Evolutionary conservation across 2,113 vertebrate genomes (phyloP).

Genomic region (Ceyx melanurus): DNA sequence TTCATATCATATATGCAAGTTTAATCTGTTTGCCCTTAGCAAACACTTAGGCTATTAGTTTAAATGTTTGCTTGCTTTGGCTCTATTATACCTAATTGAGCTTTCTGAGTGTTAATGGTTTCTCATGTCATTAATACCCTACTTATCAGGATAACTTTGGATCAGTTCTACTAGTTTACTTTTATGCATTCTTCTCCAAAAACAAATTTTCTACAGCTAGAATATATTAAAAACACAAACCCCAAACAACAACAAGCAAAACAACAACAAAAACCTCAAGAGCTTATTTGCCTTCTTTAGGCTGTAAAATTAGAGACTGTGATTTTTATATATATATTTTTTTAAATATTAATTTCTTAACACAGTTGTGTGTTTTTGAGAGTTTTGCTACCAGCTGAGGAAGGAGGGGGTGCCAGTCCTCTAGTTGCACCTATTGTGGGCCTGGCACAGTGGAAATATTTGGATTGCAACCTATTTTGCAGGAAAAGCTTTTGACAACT

Average conservation of each 20-base stretch:
- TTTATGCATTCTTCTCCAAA: not conserved
- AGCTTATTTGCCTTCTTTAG: not conserved
- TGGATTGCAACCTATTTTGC: not conserved
- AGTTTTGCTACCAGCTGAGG: not conserved
- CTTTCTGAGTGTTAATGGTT: not conserved
- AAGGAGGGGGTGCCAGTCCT: not conserved
- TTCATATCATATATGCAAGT: accelerated
- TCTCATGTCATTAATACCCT: not conserved
- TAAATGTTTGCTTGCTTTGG: too few relatives aligned
- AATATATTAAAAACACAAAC: not conserved
- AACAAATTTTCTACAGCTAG: not conserved
- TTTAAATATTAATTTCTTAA: not conserved
- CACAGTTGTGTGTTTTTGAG: not conserved
- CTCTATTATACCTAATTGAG: not conserved
- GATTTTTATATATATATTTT: too few relatives aligned
- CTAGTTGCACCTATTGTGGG: not conserved
- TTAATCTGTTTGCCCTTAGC: not conserved
- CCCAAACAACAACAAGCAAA: too few relatives aligned
- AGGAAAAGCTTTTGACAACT: not conserved
- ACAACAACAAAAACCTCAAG: not conserved
- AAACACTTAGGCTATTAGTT: not conserved
- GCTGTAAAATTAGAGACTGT: not conserved
- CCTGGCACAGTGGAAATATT: not conserved
- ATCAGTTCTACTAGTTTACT: not conserved
- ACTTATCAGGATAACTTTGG: not conserved